Conservation (phyloP, 2,797 vertebrate species). For the Pyrocephalus nanus region DNA sequence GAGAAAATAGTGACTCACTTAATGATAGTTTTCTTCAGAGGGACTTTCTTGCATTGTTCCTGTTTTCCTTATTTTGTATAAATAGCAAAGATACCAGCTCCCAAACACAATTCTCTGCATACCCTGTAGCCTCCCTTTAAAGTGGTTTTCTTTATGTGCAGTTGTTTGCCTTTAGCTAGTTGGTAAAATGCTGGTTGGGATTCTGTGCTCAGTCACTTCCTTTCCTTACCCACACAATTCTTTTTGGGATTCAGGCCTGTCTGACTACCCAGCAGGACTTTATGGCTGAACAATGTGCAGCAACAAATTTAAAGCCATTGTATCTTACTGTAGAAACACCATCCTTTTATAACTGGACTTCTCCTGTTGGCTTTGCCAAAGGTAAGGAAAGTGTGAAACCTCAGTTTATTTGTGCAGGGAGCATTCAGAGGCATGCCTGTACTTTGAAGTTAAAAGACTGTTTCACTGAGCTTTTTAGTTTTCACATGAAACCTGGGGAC, state of each 20-base stretch:
- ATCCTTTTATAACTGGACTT: constrained; percentile 87
- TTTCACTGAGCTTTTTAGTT: neutral
- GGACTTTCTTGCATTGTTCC: neutral
- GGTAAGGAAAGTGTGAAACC: constrained; percentile 71
- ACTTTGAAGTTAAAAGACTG: neutral
- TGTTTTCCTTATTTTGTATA: neutral
- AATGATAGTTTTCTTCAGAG: neutral
- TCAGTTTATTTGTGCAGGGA: neutral
- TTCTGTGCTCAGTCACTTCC: neutral
- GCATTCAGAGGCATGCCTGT: neutral
- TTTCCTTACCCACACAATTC: neutral
- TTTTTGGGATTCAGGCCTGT: constrained; percentile 79
- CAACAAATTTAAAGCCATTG: constrained; percentile 83
- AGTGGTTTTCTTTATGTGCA: neutral
- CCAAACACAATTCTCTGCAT: neutral
- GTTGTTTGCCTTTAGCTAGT: neutral
- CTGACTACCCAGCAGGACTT: constrained; percentile 85
- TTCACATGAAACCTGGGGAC: neutral
- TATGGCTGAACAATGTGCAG: constrained; percentile 90
- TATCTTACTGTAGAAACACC: constrained; percentile 67
- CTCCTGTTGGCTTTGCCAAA: constrained; percentile 81
- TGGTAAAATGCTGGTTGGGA: neutral
- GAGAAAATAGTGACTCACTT: neutral
- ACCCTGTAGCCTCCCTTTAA: neutral
- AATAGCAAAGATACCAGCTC: neutral